phyloP scores from a whole-genome alignment of 2,888 invertebrate genomes.

The Acanthosoma haemorrhoidale region DNA sequence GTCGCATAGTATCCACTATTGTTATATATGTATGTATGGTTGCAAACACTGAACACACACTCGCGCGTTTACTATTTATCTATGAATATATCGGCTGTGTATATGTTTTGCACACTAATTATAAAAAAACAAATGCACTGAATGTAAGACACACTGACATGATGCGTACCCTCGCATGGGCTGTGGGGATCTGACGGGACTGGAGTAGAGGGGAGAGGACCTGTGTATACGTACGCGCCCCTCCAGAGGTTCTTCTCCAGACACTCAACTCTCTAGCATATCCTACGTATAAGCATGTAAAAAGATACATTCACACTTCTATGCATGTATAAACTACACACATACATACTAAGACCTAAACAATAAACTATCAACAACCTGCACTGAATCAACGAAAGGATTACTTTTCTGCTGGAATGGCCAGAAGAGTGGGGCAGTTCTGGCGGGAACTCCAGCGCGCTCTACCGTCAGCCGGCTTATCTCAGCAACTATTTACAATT shows the following conservation, averaged over 20 bases:
- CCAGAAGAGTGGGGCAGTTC: slow-evolving; percentile 13
- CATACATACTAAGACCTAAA: background rate
- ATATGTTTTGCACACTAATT: background rate
- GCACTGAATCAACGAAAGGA: background rate
- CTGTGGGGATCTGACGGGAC: slow-evolving; percentile 31
- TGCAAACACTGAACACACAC: slow-evolving; percentile 28
- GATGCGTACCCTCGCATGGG: slow-evolving; percentile 27
- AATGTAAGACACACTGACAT: background rate
- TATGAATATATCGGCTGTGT: background rate
- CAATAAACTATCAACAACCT: background rate
- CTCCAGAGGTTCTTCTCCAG: background rate
- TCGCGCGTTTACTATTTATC: background rate
- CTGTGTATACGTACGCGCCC: background rate
- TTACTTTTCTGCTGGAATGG: slow-evolving; percentile 31
- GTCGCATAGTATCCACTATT: slow-evolving; percentile 35
- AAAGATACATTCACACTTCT: too few species aligned
- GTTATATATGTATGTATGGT: too few species aligned
- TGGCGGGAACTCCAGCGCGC: slow-evolving; percentile 19
- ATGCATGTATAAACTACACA: background rate
- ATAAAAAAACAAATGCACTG: slow-evolving; percentile 18
- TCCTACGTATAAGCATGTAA: rapidly evolving
- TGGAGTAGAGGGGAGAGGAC: slow-evolving; percentile 7
- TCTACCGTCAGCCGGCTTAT: slow-evolving; percentile 24
- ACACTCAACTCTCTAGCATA: background rate
- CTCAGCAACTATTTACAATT: background rate